Evolutionary conservation across 2,113 vertebrate species (phyloP).

Genomic region (Diadophis punctatus): DNA sequence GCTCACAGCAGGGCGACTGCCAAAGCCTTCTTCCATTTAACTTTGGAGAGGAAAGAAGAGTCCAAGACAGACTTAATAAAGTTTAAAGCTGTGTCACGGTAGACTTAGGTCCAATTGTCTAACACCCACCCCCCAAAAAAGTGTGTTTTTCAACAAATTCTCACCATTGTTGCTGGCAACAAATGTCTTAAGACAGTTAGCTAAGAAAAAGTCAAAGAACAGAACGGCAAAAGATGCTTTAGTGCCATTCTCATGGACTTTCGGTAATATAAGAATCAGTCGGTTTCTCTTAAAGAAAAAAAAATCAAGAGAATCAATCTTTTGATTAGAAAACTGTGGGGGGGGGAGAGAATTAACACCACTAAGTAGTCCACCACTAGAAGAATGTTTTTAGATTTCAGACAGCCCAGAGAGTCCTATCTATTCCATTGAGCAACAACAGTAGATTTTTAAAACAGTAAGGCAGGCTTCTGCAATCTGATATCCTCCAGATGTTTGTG

Average conservation of each 20-base stretch:
- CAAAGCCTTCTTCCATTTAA: conserved; percentile 74
- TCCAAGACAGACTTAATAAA: conserved; percentile 74
- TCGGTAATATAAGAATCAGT: background rate
- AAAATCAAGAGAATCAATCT: background rate
- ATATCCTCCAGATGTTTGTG: background rate
- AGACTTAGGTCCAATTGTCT: conserved; percentile 67
- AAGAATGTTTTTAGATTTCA: background rate
- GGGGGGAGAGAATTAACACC: background rate
- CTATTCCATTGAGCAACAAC: background rate
- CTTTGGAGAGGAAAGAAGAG: conserved; percentile 61
- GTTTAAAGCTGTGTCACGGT: conserved; percentile 72
- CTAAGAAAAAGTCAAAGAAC: background rate
- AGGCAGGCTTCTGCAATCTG: background rate
- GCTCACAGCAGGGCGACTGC: conserved; percentile 77
- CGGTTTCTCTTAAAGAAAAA: background rate
- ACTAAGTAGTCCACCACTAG: background rate
- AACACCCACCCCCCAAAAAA: background rate
- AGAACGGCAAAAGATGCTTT: background rate
- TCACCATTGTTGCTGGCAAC: conserved; percentile 63
- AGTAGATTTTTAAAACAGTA: background rate
- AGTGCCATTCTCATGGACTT: background rate
- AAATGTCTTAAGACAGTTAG: conserved; percentile 51
- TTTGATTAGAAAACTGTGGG: background rate
- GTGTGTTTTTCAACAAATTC: conserved; percentile 63
- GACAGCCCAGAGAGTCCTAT: background rate